Base-by-base conservation (phyloP, 2,797 vertebrate genomes). In the Trachops cirrhosus region DNA sequence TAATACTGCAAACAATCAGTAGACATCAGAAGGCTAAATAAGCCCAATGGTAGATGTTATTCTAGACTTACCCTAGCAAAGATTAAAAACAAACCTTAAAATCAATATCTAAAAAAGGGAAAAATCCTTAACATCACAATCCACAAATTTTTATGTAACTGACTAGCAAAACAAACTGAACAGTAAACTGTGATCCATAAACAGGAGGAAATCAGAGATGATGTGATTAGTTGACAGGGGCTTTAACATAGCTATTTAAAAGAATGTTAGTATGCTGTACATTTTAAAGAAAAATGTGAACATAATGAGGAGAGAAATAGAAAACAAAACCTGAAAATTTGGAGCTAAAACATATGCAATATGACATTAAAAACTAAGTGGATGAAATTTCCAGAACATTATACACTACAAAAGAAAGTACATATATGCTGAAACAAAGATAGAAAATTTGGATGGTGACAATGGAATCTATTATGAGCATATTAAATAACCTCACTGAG, bases 321-420 rank as follows among this genome's bases (percentile, higher is more conserved):
- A 85, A 87, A 91, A 62, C 26, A 89, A 75, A 92, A 67, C 15
- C 34, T 90, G 37, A 9, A 67, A 83, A 29, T 96, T 91, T 68
- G 32, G 71, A 68, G 15, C 15, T 83, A 86, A 95, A 86, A 64
- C 5, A 41, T 52, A 75, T 12, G 29, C 64, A 80, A 32, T 67
- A 19, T 93, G 24, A 89, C 90, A 79, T 79, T 82, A 67, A 70
- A 92, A 84, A n/a, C 3, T 26, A 44, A 70, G n/a, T 85, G 37
- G 18, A 26, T 70, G 15, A 74, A 92, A 62, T 79, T 75, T 24
- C 2, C 4, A 59, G 62, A 12, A 52, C 22, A 68, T 79, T 95
- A 73, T 39, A 46, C 34, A 73, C 12, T 84, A 32, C 15, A 29
- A 91, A 73, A 74, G 5, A 54, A 82, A 89, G 64, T 22, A 82